Evolutionary conservation across 2,797 vertebrate genomes (phyloP).

Genomic region (Falco cherrug): DNA sequence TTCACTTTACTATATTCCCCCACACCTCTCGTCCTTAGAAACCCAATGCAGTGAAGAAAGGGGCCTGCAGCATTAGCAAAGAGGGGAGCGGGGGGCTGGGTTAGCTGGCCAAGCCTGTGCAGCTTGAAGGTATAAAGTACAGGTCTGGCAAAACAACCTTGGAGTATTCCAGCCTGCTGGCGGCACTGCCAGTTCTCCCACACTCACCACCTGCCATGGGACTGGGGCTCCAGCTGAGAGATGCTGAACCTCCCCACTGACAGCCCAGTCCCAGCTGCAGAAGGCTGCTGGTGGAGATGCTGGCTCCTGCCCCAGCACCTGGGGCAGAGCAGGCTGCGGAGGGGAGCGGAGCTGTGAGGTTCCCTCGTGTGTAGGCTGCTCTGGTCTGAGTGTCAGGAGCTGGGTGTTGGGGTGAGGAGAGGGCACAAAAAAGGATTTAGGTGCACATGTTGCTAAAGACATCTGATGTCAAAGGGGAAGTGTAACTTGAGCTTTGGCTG

Average conservation of each 20-base stretch:
- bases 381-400: neutral
- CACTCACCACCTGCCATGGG: fast-evolving
- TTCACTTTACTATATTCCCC: fast-evolving
- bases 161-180: neutral
- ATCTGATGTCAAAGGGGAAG: neutral
- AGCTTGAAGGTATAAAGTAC: neutral
- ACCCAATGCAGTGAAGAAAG: neutral
- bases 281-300: neutral
- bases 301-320: neutral
- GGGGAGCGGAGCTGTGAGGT: neutral
- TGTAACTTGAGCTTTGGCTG: neutral
- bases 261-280: neutral
- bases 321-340: neutral
- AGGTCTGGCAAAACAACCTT: neutral
- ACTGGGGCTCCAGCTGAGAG: neutral
- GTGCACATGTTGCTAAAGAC: neutral
- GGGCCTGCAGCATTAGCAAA: neutral
- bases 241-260: neutral
- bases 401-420: neutral
- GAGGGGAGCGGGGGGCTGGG: neutral
- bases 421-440: neutral
- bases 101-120: neutral
- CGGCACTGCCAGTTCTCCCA: neutral
- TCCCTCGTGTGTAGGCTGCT: neutral
- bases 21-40: neutral